Evolutionary conservation across 1,140 invertebrate genomes (phyloP), one percentile per base, ranked within the genome.

Genomic region (Drosophila ercepeae): DNA sequence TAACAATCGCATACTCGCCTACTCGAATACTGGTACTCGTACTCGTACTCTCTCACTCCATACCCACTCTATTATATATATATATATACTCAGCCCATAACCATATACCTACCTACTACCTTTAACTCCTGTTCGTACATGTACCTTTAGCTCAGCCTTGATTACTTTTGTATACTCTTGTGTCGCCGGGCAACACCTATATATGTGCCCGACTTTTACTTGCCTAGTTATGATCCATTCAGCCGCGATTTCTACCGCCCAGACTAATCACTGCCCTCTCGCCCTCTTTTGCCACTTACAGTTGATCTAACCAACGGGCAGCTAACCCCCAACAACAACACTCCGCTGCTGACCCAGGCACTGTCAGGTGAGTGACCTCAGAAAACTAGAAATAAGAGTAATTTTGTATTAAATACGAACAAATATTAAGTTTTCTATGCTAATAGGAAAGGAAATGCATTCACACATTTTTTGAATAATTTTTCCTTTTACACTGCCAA

Each of bases 281-380:
- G 52, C 18, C 54, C 74, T 86, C 76, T 84, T 88, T 81, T 86
- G 68, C 58, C 76, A 88, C 63, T 86, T 86, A 70, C 95, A 98
- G 96, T 97, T 94, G 96, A 98, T 93, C 94, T 98, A 93, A 96
- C 95, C 93, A 98, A 97, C 93, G 96, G 97, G 92, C 96, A 97
- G 94, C 95, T 97, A 91, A 97, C 96, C 91, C 96, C 96, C 90
- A 97, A 97, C 94, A 97, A 97, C 95, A 97, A 97, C 93, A 97
- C 96, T 92, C 96, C 97, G 91, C 94, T 97, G 92, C 95, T 97
- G 92, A 97, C 97, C 92, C 96, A 97, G 93, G 96, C 97, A 86
- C 94, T 97, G 92, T 98, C 96, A 96, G 97, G 96, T 98, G 95
- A 94, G 89, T 92, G 92, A 39, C 42, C 60, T 9, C 16, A 0